Percentiles rank a stretch among this genome's conserved stretches.
phyloP scores from a whole-genome alignment of 2,797 vertebrate genomes.

The Sphenodon punctatus region DNA sequence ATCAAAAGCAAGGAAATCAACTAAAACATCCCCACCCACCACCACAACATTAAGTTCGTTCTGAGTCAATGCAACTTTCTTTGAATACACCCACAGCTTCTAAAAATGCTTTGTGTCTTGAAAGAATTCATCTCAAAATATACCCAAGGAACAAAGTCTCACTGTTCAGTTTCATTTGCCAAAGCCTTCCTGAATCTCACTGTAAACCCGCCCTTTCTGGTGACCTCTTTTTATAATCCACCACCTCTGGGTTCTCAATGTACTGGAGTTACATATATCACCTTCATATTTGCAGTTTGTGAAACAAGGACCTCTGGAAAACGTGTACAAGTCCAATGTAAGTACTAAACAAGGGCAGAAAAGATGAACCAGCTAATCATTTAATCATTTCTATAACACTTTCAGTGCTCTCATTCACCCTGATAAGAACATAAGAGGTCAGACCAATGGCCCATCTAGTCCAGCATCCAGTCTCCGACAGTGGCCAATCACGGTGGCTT shows the following conservation, averaged over 20 bases:
- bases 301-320: too few relatives aligned
- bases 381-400: too few relatives aligned
- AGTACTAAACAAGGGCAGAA: not conserved
- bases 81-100: not conserved
- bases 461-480: too few relatives aligned
- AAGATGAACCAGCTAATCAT: not conserved
- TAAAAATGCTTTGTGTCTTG: not conserved
- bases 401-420: too few relatives aligned
- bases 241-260: not conserved
- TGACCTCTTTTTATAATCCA: not conserved
- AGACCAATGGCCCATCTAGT: too few relatives aligned
- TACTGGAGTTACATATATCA: rapidly evolving
- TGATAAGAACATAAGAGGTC: too few relatives aligned
- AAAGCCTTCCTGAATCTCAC: not conserved
- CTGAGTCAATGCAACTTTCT: not conserved
- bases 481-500: too few relatives aligned
- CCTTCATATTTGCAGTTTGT: too few relatives aligned
- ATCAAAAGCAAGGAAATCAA: not conserved
- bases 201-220: not conserved
- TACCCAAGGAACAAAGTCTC: not conserved
- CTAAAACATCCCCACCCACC: not conserved
- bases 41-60: not conserved
- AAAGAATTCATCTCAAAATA: not conserved
- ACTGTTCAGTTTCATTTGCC: not conserved
- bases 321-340: rapidly evolving